Conservation (phyloP, 2,888 invertebrate genomes). For the Trichacis sp. region DNA sequence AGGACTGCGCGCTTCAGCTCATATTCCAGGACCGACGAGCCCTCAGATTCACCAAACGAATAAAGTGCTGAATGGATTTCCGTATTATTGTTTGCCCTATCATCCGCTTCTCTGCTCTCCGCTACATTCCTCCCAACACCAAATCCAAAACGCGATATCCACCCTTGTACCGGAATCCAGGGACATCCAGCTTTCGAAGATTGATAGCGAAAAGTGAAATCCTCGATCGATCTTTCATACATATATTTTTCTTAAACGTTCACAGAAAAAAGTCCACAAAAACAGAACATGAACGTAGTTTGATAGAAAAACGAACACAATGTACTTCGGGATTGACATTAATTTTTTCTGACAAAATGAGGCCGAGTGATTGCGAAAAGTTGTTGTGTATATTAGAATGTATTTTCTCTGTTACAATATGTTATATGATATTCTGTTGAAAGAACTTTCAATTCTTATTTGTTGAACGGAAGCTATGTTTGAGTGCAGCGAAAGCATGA, state of each 20-base stretch:
- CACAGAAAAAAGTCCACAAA: neutral
- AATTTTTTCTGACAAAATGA: too few relatives aligned
- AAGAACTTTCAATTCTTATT: neutral
- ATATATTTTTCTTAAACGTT: neutral
- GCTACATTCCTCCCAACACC: conserved; percentile 59
- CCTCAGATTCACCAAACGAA: conserved; percentile 61
- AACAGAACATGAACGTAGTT: neutral
- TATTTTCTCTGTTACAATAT: neutral
- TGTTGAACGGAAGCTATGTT: neutral
- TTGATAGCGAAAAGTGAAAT: conserved; percentile 57
- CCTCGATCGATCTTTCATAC: neutral
- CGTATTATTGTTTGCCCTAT: conserved; percentile 65
- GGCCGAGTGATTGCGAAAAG: too few relatives aligned
- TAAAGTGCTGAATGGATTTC: conserved; percentile 60
- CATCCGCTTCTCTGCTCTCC: conserved; percentile 63
- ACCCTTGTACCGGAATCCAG: conserved; percentile 51
- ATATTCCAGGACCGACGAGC: conserved; percentile 58
- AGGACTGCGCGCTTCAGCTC: conserved; percentile 58
- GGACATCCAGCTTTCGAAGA: conserved; percentile 58
- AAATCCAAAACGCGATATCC: conserved; percentile 57
- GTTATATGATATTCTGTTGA: neutral
- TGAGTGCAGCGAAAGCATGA: neutral
- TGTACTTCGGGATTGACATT: too few relatives aligned
- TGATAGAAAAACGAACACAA: neutral
- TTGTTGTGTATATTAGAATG: neutral